phyloP scores from a whole-genome alignment of 2,888 invertebrate genomes.

The Sacculina carcini region DNA sequence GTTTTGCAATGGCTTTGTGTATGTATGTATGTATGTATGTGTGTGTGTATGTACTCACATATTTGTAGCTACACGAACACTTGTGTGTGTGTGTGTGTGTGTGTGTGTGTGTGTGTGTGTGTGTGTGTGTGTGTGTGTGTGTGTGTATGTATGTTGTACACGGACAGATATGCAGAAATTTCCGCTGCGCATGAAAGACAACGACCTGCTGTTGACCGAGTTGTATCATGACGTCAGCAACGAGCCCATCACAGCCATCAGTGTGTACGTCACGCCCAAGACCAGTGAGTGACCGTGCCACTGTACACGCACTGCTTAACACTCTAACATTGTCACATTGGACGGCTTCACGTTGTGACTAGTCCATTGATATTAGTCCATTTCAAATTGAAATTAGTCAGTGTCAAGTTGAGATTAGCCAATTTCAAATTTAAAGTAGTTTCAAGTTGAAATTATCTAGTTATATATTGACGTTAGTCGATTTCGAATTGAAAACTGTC shows the following conservation, averaged over 20 bases:
- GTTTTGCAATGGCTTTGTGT: not conserved
- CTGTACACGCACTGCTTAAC: too few species aligned
- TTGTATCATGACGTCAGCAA: constrained; percentile 70
- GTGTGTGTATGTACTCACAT: constrained; percentile 1
- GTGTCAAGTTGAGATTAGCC: too few species aligned
- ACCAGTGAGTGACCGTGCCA: constrained; percentile 83
- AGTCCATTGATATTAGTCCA: too few species aligned
- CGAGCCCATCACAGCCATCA: constrained; percentile 90
- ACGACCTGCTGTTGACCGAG: constrained; percentile 88
- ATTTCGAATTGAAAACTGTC: too few species aligned
- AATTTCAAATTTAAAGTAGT: too few species aligned
- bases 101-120: not conserved
- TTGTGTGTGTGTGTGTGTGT: not conserved
- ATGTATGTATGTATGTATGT: not conserved
- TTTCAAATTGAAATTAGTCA: too few species aligned
- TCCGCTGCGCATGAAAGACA: constrained; percentile 93
- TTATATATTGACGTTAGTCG: too few species aligned
- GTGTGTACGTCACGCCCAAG: constrained; percentile 95
- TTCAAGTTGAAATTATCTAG: too few species aligned
- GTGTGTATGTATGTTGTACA: constrained; percentile 12
- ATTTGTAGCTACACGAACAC: constrained; percentile 3
- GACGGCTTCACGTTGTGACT: too few species aligned
- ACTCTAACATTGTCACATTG: too few species aligned
- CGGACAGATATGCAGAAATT: constrained; percentile 93
- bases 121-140: not conserved